These are phyloP conservation scores for Uloborus plumipes DNA, from an alignment of 2,888 invertebrate genomes.

Conservation along the genomic window DNA sequence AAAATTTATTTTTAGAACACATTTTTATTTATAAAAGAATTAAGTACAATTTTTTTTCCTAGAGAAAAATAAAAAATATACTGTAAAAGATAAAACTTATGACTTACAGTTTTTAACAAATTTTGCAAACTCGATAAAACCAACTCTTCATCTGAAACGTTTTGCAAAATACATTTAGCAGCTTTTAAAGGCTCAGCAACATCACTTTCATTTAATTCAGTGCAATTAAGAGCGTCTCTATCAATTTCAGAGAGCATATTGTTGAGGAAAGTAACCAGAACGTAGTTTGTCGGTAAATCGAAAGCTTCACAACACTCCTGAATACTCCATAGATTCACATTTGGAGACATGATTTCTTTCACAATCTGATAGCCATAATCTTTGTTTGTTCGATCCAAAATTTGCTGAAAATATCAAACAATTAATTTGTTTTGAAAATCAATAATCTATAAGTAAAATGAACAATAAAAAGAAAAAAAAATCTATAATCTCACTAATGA, in stretches of 20 bases:
- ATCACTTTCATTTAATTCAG: neutral
- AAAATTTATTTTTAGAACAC: too few relatives aligned
- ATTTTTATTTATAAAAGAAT: too few relatives aligned
- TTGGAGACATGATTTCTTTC: constrained; percentile 7
- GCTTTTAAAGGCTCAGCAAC: neutral
- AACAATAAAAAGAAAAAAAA: too few relatives aligned
- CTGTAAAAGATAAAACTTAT: neutral
- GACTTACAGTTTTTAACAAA: neutral
- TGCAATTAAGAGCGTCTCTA: neutral
- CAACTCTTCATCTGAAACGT: neutral
- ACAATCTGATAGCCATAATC: constrained; percentile 9
- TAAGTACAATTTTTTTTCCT: too few relatives aligned
- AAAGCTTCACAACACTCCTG: constrained; percentile 2
- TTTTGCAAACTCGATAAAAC: constrained; percentile 2
- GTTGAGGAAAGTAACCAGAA: neutral
- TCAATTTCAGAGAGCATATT: neutral
- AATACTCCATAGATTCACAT: neutral
- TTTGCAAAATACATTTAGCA: neutral
- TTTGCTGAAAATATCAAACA: neutral
- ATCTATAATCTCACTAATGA: too few relatives aligned
- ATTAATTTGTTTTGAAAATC: neutral
- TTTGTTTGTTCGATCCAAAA: neutral
- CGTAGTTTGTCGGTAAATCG: constrained; percentile 1
- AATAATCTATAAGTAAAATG: neutral
- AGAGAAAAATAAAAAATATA: too few relatives aligned